Percentiles rank a stretch among this genome's conserved stretches.
Conservation (phyloP, 2,888 invertebrate genomes). For the Cynaeus angustus region DNA sequence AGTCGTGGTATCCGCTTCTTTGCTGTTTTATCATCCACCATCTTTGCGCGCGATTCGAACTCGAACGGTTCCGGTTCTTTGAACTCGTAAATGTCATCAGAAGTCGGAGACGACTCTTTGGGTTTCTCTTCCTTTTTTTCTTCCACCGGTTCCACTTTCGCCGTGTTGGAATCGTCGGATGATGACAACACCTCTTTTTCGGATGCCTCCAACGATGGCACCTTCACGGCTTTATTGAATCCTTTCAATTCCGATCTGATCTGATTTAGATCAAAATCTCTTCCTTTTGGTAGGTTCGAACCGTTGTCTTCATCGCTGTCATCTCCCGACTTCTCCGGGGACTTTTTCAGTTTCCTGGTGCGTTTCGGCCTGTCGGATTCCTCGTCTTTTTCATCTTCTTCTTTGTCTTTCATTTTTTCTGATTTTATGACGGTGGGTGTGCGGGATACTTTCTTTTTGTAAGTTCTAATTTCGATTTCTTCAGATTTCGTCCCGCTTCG, state of each 20-base stretch:
- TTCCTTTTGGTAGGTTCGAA: conserved; percentile 74
- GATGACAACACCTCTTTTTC: conserved; percentile 65
- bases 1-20: conserved; percentile 68
- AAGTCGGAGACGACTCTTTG: conserved; percentile 60
- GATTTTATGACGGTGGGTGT: conserved; percentile 55
- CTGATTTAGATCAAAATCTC: conserved; percentile 89
- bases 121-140: conserved; percentile 62
- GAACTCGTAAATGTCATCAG: conserved; percentile 87
- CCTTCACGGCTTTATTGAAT: conserved; percentile 78
- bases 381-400: conserved; percentile 72
- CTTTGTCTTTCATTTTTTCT: conserved; percentile 68
- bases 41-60: conserved; percentile 78
- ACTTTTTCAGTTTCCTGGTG: conserved; percentile 69
- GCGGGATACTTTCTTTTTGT: conserved; percentile 55
- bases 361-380: conserved; percentile 57
- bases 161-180: conserved; percentile 64
- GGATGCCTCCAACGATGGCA: conserved; percentile 62
- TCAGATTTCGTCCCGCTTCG: conserved; percentile 66
- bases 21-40: conserved; percentile 66
- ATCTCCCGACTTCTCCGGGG: conserved; percentile 69
- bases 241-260: conserved; percentile 90
- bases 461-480: conserved; percentile 63
- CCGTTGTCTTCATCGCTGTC: conserved; percentile 72
- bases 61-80: conserved; percentile 93
- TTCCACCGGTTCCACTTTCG: conserved; percentile 53